Conservation (phyloP, 2,888 invertebrate genomes). For the Mesorhabditis belari region DNA sequence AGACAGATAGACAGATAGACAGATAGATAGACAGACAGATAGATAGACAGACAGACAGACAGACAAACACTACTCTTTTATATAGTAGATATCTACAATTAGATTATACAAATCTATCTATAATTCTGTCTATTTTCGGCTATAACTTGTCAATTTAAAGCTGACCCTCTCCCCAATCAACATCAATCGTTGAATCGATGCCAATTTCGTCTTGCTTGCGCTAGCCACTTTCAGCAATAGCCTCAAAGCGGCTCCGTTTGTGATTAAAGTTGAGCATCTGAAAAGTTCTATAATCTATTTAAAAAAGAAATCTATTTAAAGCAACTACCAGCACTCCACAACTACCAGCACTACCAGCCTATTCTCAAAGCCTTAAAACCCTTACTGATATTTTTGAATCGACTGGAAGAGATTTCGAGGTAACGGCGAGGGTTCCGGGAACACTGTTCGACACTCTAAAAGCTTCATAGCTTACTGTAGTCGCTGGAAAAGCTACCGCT, state of each 20-base stretch:
- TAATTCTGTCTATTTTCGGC: too few relatives aligned
- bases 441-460: constrained; percentile 35
- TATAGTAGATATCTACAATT: too few relatives aligned
- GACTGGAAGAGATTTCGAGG: constrained; percentile 41
- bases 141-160: too few relatives aligned
- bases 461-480: not conserved
- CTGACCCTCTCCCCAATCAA: constrained; percentile 43
- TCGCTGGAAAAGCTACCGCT: not conserved
- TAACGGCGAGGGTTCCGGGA: constrained; percentile 49
- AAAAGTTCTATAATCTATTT: not conserved
- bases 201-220: constrained; percentile 32
- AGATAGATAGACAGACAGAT: too few relatives aligned
- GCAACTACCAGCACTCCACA: too few relatives aligned
- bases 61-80: too few relatives aligned
- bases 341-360: too few relatives aligned
- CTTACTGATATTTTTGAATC: constrained; percentile 40
- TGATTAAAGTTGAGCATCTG: constrained; percentile 32
- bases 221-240: constrained; percentile 39
- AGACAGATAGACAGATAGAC: too few relatives aligned
- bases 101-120: too few relatives aligned
- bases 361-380: too few relatives aligned
- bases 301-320: constrained; percentile 4
- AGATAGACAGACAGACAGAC: too few relatives aligned
- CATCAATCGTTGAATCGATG: constrained; percentile 39
- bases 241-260: constrained; percentile 46